Base-by-base conservation (phyloP, 2,797 vertebrate genomes). In the Cynodonichthys magdalenae region DNA sequence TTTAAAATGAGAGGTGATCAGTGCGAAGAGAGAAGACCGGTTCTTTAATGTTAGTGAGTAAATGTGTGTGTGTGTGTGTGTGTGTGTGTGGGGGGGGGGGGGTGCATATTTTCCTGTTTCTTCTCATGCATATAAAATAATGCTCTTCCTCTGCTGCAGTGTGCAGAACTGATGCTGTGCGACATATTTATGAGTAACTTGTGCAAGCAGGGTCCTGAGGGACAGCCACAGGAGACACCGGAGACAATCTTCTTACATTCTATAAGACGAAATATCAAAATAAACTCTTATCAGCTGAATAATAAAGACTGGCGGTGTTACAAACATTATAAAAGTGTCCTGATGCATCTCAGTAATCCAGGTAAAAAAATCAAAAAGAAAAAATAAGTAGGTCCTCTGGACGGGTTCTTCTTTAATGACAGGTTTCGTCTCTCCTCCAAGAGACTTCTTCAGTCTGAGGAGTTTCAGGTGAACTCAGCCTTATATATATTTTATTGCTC, bases 61-160 rank as follows among this genome's bases (percentile, higher is more conserved):
- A 18, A 74, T 69, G 76, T 53, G 45, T 28, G 27, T n/a, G 14
- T 15, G 34, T 28, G 44, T 46, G 15, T 3, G 41, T 15, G n/a
- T n/a, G n/a, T n/a, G n/a, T n/a, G n/a, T n/a, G n/a, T n/a, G n/a
- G n/a, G n/a, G n/a, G 12, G 3, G 12, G 9, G 36, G 5, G 29
- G 5, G n/a, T n/a, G 59, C n/a, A 60, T 45, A 47, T 61, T 61
- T 62, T 48, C 57, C 46, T 52, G 55, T 58, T 59, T 70, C 73
- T 69, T 46, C 6, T 46, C 52, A 79, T 82, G 80, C 71, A 75
- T 83, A 77, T 61, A 34, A 63, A 71, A 72, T 50, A 29, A 31
- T 28, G 58, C 9, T 51, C 39, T 31, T 44, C 14, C 17, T 44
- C 17, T 54, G 54, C 63, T 18, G 34, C 42, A 27, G 20, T 49